These are phyloP conservation scores for Tenthredo amoena DNA, from an alignment of 2,888 invertebrate genomes.

Conservation along the genomic window DNA sequence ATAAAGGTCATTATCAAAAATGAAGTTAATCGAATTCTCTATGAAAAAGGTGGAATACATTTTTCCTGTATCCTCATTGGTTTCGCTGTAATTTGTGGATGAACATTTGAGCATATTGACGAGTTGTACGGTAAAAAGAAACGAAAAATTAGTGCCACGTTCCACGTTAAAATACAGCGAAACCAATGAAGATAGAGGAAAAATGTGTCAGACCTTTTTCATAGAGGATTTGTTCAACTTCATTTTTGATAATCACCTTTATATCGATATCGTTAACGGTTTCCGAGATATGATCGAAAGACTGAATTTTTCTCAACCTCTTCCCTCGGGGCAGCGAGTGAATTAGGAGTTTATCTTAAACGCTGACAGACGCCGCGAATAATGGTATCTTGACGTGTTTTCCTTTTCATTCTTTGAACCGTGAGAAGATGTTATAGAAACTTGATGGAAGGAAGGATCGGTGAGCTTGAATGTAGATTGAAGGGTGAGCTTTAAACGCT, in stretches of 20 bases:
- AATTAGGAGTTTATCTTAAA: not conserved
- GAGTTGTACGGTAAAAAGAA: not conserved
- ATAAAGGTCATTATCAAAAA: not conserved
- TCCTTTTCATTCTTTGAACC: not conserved
- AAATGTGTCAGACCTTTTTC: not conserved
- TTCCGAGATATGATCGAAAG: not conserved
- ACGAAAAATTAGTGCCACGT: not conserved
- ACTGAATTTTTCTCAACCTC: not conserved
- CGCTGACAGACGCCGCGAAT: not conserved
- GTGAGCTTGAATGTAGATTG: conserved; percentile 65
- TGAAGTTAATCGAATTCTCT: not conserved
- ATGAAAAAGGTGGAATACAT: not conserved
- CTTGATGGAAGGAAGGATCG: conserved; percentile 59
- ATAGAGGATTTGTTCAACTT: not conserved
- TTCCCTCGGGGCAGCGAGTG: not conserved
- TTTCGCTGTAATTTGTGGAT: not conserved
- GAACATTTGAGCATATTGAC: not conserved
- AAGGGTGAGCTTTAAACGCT: conserved; percentile 66
- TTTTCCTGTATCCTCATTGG: not conserved
- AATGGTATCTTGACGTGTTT: not conserved
- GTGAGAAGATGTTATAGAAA: not conserved
- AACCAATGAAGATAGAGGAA: not conserved
- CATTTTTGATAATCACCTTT: not conserved
- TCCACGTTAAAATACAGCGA: not conserved
- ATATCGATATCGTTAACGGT: not conserved